Evolutionary conservation across 2,113 vertebrate genomes (phyloP), one percentile per base, ranked within the genome.

Genomic region (Oenanthe melanoleuca): DNA sequence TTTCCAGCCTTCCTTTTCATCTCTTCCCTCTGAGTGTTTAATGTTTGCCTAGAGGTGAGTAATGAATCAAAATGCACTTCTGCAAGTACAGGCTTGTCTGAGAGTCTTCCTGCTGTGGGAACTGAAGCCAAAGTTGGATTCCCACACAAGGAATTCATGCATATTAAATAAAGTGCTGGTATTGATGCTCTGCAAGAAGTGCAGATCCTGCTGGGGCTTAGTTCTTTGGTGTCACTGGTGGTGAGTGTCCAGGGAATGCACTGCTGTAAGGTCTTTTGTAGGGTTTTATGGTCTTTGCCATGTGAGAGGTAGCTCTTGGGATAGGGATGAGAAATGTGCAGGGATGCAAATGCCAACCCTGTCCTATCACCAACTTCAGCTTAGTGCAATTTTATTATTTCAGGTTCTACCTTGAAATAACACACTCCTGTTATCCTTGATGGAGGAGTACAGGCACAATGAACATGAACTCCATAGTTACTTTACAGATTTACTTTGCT

Each of bases 51-150:
- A 22, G 82, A 93, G 92, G 69, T 83, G 55, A 91, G 80, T 52
- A 71, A 86, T 45, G 74, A 93, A 77, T 96, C 83, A 67, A 80
- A 93, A 84, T 70, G 83, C 53, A 33, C 69, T 84, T 8, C 56
- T 80, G 83, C 95, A 84, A 94, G 93, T 83, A 42, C 82, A 42
- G 6, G 28, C 95, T 89, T 72, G 92, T 89, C 78, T 79, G 55
- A 25, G 70, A 94, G 42, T 69, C 89, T 89, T 92, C 64, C 78
- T 85, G 74, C 81, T 92, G 73, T 94, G 91, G 71, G 91, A 96
- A 91, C 80, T 53, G 47, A 60, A 70, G 80, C 77, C 86, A 85
- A 49, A 59, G 83, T 47, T 94, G 73, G 78, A 85, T 96, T 96
- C 91, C 86, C 88, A 92, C 93, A 90, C 60, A 49, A 65, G 77